Conservation (phyloP, 2,113 vertebrate species). For the Siniperca chuatsi region DNA sequence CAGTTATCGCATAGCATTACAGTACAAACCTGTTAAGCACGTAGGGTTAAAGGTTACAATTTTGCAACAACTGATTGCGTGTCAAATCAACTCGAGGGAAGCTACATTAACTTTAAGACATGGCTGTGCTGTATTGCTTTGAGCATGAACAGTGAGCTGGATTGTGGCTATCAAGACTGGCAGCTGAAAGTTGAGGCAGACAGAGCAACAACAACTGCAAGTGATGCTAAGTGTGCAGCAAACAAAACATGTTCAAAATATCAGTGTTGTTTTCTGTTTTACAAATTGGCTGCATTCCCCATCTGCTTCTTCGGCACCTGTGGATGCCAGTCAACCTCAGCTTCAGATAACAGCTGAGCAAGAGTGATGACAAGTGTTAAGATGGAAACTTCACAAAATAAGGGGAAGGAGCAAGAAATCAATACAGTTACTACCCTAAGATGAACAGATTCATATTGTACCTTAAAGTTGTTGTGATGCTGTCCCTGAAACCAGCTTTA, state of each 20-base stretch:
- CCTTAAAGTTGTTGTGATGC: background rate
- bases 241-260: conserved; percentile 1
- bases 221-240: background rate
- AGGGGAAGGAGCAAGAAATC: background rate
- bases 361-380: background rate
- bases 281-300: conserved; percentile 5
- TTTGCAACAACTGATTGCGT: background rate
- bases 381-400: background rate
- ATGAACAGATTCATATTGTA: conserved; percentile 4
- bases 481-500: background rate
- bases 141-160: background rate
- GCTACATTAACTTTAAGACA: background rate
- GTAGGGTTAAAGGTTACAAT: background rate
- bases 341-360: conserved; percentile 1
- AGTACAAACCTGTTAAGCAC: background rate
- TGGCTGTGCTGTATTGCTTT: background rate
- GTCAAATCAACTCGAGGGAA: background rate
- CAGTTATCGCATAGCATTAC: background rate
- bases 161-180: background rate
- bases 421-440: background rate
- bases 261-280: background rate
- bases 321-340: background rate
- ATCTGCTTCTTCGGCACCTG: conserved; percentile 3
- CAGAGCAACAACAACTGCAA: background rate
- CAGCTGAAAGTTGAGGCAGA: background rate